phyloP scores from a whole-genome alignment of 1,140 invertebrate species.

The Cyclargus thomasi region DNA sequence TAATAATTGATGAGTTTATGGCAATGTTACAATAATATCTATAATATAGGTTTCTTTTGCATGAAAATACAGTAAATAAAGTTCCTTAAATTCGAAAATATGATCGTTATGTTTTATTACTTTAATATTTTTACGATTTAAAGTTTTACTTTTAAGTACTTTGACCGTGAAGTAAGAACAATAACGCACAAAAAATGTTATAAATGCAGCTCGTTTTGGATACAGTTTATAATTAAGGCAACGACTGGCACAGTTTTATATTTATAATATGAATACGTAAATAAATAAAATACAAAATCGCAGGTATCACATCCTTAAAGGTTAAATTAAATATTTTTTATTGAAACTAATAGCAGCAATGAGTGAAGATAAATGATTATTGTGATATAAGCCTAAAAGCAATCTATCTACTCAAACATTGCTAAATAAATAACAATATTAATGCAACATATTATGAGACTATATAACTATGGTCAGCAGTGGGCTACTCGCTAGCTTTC shows the following conservation, averaged over 20 bases:
- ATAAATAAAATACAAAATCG: neutral
- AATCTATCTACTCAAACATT: too few relatives aligned
- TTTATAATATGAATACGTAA: neutral
- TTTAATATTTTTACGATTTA: neutral
- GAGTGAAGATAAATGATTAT: too few relatives aligned
- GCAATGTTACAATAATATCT: too few relatives aligned
- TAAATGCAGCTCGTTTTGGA: neutral
- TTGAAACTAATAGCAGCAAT: too few relatives aligned
- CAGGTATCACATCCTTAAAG: neutral
- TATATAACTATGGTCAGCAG: too few relatives aligned
- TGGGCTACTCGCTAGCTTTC: too few relatives aligned
- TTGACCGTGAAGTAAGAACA: neutral
- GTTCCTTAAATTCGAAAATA: neutral
- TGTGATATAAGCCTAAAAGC: too few relatives aligned
- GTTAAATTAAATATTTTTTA: neutral
- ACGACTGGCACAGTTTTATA: neutral
- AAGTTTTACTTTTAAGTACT: neutral
- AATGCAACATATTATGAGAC: too few relatives aligned
- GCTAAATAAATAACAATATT: too few relatives aligned
- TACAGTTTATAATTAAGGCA: neutral
- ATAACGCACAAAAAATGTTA: neutral
- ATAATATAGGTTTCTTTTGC: too few relatives aligned
- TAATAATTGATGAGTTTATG: too few relatives aligned
- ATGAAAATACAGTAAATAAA: neutral
- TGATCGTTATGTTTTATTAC: neutral